Base-by-base conservation (phyloP, 2,888 invertebrate genomes). In the Luperina testacea region DNA sequence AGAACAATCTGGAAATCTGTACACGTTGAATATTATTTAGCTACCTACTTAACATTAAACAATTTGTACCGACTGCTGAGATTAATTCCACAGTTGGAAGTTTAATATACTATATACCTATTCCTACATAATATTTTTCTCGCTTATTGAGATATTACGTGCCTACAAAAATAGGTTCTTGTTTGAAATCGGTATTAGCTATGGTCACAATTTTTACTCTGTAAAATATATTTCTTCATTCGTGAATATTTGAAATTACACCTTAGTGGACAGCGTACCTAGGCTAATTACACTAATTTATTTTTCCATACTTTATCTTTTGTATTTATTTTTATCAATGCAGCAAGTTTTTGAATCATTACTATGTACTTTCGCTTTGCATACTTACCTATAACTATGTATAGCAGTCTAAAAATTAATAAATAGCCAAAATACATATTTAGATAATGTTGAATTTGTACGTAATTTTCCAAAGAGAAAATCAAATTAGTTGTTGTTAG, bases 191-290 rank as follows among this genome's bases (percentile, higher is more conserved):
- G 27, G 8, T 0, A 38, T 38, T 42, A 69, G 9, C 15, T 2
- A 32, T 27, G 24, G 45, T 61, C 9, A 38, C 11, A 20, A 51
- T 9, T n/a, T n/a, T 38, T 27, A 38, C 8, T 48, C 4, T 32
- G 24, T 24, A 42, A 38, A 20, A 51, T 32, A 1, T 53, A n/a
- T 61, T 38, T 64, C 15, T 32, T n/a, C 1, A 48, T 17, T 2
- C 17, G 17, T 45, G 3, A 11, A 1, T 17, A 15, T 17, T 9
- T 15, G 0, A 13, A 51, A 32, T 65, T 65, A 78, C 63, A 75
- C 57, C 53, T 53, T 75, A 83, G 51, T 86, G 72, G 72, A 84
- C 84, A 82, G 69, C 74, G 24, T 17, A 63, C 76, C 80, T 77
- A 70, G 15, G 4, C 59, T 71, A 72, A 75, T 48, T 80, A 48